Evolutionary conservation across 2,113 vertebrate genomes (phyloP), one percentile per base, ranked within the genome.

Genomic region (Ivindomyrus marchei): DNA sequence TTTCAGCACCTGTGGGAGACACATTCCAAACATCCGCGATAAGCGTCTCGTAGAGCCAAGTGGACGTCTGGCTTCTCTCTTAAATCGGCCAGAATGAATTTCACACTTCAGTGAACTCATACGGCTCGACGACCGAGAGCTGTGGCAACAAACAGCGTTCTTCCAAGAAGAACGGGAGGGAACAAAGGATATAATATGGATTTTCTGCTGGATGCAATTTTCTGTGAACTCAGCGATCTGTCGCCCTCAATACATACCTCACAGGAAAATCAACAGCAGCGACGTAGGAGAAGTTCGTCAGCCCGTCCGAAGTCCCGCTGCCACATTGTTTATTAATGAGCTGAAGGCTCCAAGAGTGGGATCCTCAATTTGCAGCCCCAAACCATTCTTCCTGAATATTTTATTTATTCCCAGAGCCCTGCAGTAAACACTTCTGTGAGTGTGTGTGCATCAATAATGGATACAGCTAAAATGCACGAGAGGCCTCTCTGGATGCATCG

Each of bases 361-460:
- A 56, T 49, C 52, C 46, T 56, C 42, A 49, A 70, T 87, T 19
- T 66, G n/a, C n/a, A 46, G 39, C 58, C 70, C 58, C 31, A 70
- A 87, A 47, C 36, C 58, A 86, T 62, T 50, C 52, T 45, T 53
- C 19, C 19, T 85, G 80, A 45, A 84, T 86, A 89, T 89, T 83
- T 42, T 84, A 89, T 85, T 86, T 87, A 70, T 49, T 66, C 84
- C 53, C 42, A 31, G 24, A 47, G 74, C 89, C 39, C 47, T 58
- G 50, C 15, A 58, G 83, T 85, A 36, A 50, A 90, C 83, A 62
- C 52, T 11, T 86, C 89, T 90, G 53, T 70, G 56, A 39, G 53
- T 24, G 58, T 85, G 84, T 85, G 62, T 47, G 62, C 88, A 89
- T 77, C 45, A 85, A 90, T 90, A 86, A 87, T 87, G 80, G 74